Conservation (phyloP, 2,797 vertebrate species). For the Bradypodion ventrale region DNA sequence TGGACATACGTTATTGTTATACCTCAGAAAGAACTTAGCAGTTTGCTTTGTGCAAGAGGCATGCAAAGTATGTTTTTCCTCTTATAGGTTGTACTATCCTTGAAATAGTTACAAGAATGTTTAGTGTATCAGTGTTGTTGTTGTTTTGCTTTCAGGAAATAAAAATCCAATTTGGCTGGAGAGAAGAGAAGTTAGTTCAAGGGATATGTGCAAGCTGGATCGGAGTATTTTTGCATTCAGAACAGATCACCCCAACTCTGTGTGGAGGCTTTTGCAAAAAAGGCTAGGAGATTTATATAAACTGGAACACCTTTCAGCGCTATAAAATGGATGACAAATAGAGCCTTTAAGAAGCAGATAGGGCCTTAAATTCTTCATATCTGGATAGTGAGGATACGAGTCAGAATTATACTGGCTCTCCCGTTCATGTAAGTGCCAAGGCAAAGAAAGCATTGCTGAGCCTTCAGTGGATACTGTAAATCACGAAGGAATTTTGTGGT, state of each 20-base stretch:
- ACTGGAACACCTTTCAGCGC: constrained; percentile 5
- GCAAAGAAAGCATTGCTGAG: not conserved
- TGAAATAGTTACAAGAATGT: not conserved
- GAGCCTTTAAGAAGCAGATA: constrained; percentile 19
- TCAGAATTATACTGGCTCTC: not conserved
- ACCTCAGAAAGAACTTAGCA: not conserved
- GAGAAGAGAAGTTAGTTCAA: constrained; percentile 11
- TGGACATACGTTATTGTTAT: constrained; percentile 14
- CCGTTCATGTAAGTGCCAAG: constrained; percentile 13
- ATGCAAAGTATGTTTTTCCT: not conserved
- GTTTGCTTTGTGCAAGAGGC: constrained; percentile 6
- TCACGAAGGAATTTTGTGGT: not conserved
- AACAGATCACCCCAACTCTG: constrained; percentile 20
- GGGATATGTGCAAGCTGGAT: constrained; percentile 3
- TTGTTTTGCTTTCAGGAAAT: constrained; percentile 16
- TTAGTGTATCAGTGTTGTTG: constrained; percentile 24
- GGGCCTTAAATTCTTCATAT: constrained; percentile 1
- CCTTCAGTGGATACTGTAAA: not conserved
- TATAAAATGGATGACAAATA: constrained; percentile 31
- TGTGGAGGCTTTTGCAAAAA: constrained; percentile 40
- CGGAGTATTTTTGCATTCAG: constrained; percentile 14
- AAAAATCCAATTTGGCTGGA: not conserved
- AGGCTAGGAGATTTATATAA: constrained; percentile 27
- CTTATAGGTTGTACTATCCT: not conserved
- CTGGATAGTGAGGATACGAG: not conserved